Evolutionary conservation across 2,113 vertebrate genomes (phyloP).

Genomic region (Gasterosteus aculeatus): DNA sequence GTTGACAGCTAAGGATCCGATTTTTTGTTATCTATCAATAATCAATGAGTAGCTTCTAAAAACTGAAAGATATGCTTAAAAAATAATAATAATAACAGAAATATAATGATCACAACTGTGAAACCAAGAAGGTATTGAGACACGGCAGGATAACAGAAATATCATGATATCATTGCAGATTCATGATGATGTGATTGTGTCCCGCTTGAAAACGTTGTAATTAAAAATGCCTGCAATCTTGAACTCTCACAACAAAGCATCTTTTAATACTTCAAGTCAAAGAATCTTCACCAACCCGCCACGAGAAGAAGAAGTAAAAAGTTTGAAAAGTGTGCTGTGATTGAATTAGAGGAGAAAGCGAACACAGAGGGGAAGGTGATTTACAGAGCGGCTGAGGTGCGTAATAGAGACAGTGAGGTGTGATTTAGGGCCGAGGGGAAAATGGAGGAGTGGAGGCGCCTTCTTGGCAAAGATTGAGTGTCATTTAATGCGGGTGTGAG

Average conservation of each 20-base stretch:
- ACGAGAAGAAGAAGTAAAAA: not conserved
- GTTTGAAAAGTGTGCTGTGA: slow-evolving; percentile 5
- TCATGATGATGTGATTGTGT: not conserved
- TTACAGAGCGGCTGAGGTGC: slow-evolving; percentile 45
- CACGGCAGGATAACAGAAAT: not conserved
- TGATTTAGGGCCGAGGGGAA: slow-evolving; percentile 58
- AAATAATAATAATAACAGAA: not conserved
- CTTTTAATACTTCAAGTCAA: slow-evolving; percentile 1
- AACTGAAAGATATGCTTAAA: not conserved
- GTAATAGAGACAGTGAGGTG: slow-evolving; percentile 62
- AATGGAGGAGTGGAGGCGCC: slow-evolving; percentile 45
- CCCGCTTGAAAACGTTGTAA: not conserved
- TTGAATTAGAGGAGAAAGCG: slow-evolving; percentile 39
- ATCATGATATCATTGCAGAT: not conserved
- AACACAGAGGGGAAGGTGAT: slow-evolving; percentile 45
- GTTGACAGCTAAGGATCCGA: not conserved
- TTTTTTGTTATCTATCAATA: not conserved
- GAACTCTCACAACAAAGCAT: not conserved
- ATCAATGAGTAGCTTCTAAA: not conserved
- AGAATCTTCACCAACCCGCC: slow-evolving; percentile 6
- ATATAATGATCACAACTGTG: not conserved
- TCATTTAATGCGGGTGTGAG: slow-evolving; percentile 68
- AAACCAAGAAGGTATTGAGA: not conserved
- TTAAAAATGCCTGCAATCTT: not conserved
- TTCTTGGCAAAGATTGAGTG: slow-evolving; percentile 69